Evolutionary conservation across 2,113 vertebrate species (phyloP), one percentile per base, ranked within the genome.

Genomic region (Ovis canadensis): DNA sequence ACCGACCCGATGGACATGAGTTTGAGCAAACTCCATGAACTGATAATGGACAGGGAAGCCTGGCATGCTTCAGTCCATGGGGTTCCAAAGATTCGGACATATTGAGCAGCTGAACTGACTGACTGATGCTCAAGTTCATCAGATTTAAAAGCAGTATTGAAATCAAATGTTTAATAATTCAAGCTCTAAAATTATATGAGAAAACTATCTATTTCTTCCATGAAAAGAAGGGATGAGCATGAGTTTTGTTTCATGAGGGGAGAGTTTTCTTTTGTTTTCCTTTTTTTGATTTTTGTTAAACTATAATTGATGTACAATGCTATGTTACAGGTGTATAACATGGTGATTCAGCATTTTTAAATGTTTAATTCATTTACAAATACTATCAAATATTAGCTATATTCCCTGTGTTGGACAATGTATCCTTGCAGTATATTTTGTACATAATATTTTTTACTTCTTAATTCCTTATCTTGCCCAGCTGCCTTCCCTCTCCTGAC

Each of bases 1-100:
- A 40, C 10, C 0, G n/a, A 71, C n/a, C 23, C 10, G 0, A 23
- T 71, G 10, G 67, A 40, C 19, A 6, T 40, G 19, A 40, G 19
- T 71, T 23, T 40, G 67, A 6, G n/a, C 19, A 40, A 71, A 19
- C 67, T 23, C 9, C 67, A 23, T n/a, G 9, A 71, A 40, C 1
- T 23, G 67, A 12, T 40, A 19, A 23, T 71, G 67, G 67, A 71
- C 9, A 71, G n/a, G 19, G 67, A 71, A 40, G 67, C n/a, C n/a
- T 23, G 67, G n/a, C n/a, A 40, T 71, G n/a, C n/a, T 40, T 3
- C 67, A 40, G 10, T 40, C 5, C 10, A 23, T 40, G 19, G n/a
- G 5, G 19, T 71, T 40, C 9, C 67, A 40, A 71, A 40, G 19
- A 71, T 36, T 40, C n/a, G 0, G 33, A 40, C 5, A 40, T 40